Evolutionary conservation across 64 coral and sea anemone genomes (phyloP).

Genomic region (Actinia equina): DNA sequence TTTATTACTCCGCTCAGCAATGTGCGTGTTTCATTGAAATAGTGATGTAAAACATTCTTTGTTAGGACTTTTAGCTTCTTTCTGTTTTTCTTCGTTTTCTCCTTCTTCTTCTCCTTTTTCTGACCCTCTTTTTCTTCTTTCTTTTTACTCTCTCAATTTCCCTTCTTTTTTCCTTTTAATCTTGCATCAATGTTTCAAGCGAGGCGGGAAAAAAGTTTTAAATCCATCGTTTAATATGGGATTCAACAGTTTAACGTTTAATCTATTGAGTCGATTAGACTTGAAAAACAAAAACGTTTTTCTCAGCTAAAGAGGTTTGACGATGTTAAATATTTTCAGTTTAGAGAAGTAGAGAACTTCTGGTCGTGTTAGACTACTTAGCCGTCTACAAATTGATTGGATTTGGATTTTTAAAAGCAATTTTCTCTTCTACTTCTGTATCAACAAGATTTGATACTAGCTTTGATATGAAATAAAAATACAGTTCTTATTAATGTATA

Average conservation of each 20-base stretch:
- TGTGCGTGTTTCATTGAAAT: too few relatives aligned
- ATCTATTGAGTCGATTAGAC: background rate
- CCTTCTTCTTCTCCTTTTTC: background rate
- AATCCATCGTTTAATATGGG: background rate
- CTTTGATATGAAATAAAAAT: background rate
- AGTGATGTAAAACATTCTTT: too few relatives aligned
- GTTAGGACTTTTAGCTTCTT: background rate
- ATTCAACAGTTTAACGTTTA: background rate
- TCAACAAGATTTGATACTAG: background rate
- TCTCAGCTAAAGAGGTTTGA: too few relatives aligned
- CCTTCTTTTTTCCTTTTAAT: background rate
- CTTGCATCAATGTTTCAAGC: background rate
- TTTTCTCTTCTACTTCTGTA: background rate
- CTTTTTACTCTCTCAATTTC: too few relatives aligned
- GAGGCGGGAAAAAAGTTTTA: background rate
- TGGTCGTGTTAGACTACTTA: too few relatives aligned
- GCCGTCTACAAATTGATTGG: too few relatives aligned
- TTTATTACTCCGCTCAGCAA: too few relatives aligned
- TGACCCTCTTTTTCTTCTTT: too few relatives aligned
- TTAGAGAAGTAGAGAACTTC: too few relatives aligned
- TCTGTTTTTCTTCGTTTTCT: background rate
- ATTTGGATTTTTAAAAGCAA: too few relatives aligned
- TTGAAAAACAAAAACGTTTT: background rate
- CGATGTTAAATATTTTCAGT: too few relatives aligned
- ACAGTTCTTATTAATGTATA: background rate